Conservation (phyloP, 2,113 vertebrate species). For the Leptosomus discolor region DNA sequence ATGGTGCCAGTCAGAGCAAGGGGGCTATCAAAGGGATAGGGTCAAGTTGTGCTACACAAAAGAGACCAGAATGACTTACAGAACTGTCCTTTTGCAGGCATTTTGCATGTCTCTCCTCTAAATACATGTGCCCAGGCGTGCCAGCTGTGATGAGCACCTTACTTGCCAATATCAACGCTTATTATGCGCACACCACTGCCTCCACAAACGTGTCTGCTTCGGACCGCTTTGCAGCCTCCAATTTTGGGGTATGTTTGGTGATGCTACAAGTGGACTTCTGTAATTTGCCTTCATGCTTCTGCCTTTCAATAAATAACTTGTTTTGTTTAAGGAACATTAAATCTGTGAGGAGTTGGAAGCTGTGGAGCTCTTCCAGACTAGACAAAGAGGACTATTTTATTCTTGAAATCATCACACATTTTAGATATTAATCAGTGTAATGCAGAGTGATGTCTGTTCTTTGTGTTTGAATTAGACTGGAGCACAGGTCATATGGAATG, state of each 20-base stretch:
- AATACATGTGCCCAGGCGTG: slow-evolving; percentile 98
- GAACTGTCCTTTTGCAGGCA: slow-evolving; percentile 78
- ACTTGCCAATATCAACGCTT: slow-evolving; percentile 98
- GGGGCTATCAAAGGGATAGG: not conserved
- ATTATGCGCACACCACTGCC: slow-evolving; percentile 97
- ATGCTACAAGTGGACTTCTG: not conserved
- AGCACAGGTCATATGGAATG: slow-evolving; percentile 22
- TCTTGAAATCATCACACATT: not conserved
- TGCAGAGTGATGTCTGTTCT: not conserved
- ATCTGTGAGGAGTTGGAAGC: not conserved
- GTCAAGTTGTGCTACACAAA: not conserved
- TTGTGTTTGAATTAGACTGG: not conserved
- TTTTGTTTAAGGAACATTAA: not conserved
- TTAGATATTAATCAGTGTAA: not conserved
- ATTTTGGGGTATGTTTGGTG: slow-evolving; percentile 89
- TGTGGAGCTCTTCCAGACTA: not conserved
- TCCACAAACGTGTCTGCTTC: slow-evolving; percentile 97
- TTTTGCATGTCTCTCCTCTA: slow-evolving; percentile 97
- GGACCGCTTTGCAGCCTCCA: slow-evolving; percentile 94
- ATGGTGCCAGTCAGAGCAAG: not conserved
- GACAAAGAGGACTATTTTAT: not conserved
- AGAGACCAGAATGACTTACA: not conserved
- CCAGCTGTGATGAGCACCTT: slow-evolving; percentile 99
- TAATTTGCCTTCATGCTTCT: not conserved
- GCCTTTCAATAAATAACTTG: not conserved